Percentiles rank a stretch among this genome's conserved stretches.
phyloP scores from a whole-genome alignment of 2,797 vertebrate species.

The Pristis pectinata region DNA sequence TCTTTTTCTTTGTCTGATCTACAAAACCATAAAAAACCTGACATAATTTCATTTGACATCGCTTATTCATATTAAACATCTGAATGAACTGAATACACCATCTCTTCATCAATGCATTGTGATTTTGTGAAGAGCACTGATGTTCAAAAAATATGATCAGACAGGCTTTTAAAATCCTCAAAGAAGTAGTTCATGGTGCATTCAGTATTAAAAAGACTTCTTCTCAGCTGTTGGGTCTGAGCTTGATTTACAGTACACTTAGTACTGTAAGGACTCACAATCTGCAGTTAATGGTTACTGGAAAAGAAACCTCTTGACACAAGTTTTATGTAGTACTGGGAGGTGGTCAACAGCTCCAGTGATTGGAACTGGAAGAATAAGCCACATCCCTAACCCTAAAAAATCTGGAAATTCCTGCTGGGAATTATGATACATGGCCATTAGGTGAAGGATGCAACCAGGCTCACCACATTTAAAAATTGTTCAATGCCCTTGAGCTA shows the following conservation, averaged over 20 bases:
- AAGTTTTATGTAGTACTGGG: neutral
- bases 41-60: slow-evolving; percentile 30
- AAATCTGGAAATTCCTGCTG: neutral
- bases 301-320: neutral
- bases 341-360: too few relatives aligned
- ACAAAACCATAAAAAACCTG: neutral
- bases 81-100: slow-evolving; percentile 10
- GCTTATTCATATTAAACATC: slow-evolving; percentile 20
- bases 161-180: slow-evolving; percentile 1
- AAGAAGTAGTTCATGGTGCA: neutral
- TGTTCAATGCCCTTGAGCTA: neutral
- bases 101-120: neutral
- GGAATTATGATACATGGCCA: neutral
- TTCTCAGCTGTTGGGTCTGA: neutral
- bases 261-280: neutral
- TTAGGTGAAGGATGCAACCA: neutral
- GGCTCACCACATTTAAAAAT: neutral
- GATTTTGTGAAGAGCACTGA: slow-evolving; percentile 20
- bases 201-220: neutral
- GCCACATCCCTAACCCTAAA: neutral
- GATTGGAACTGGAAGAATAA: neutral
- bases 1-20: neutral
- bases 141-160: slow-evolving; percentile 8
- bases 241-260: neutral
- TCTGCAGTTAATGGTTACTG: neutral